Evolutionary conservation across 2,113 vertebrate genomes (phyloP).

Genomic region (Trogon surrucura): DNA sequence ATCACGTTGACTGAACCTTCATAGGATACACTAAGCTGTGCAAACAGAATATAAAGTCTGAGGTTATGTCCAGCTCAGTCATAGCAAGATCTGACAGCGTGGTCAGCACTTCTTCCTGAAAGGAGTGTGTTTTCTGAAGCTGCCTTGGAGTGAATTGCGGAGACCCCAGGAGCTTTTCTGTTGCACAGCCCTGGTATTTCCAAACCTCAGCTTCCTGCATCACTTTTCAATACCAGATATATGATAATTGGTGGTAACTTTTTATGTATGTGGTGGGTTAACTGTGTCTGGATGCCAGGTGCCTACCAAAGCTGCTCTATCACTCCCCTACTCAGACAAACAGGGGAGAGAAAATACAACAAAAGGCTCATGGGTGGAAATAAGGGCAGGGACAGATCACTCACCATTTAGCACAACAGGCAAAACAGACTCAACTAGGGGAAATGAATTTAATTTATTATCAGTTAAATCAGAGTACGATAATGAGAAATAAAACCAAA

Average conservation of each 20-base stretch:
- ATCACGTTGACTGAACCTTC: not conserved
- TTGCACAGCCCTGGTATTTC: not conserved
- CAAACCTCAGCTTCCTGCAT: not conserved
- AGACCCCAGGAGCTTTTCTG: not conserved
- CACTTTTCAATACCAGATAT: not conserved
- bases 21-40: not conserved
- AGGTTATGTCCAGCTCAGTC: not conserved
- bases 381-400: not conserved
- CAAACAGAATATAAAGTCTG: slow-evolving; percentile 19
- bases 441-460: not conserved
- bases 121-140: not conserved
- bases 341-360: not conserved
- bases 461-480: not conserved
- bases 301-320: not conserved
- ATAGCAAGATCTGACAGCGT: not conserved
- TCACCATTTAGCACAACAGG: not conserved
- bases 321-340: not conserved
- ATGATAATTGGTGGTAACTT: not conserved
- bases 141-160: not conserved
- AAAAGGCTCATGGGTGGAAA: not conserved
- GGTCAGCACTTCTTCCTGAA: not conserved
- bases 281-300: not conserved
- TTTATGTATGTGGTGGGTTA: not conserved
- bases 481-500: not conserved
- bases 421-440: not conserved